Conservation (phyloP, 2,797 vertebrate genomes). For the Oryzias dopingdopingensis region DNA sequence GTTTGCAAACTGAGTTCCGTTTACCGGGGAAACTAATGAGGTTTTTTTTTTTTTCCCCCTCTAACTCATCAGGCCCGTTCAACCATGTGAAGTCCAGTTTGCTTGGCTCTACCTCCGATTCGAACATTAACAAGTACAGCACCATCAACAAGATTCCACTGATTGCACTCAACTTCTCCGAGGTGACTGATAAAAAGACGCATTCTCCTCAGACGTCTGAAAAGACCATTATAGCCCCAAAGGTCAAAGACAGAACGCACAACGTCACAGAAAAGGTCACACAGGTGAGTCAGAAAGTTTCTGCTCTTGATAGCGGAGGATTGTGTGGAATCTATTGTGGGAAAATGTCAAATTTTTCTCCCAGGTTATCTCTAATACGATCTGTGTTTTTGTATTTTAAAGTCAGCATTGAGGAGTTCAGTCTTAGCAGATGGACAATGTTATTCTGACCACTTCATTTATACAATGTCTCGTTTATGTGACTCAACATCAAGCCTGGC, state of each 20-base stretch:
- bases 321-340: neutral
- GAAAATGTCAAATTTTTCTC: neutral
- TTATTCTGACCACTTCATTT: too few relatives aligned
- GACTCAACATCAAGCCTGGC: too few relatives aligned
- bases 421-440: too few relatives aligned
- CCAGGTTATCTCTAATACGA: slow-evolving; percentile 1
- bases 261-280: slow-evolving; percentile 99
- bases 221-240: slow-evolving; percentile 95
- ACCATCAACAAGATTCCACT: slow-evolving; percentile 98
- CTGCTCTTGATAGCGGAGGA: neutral
- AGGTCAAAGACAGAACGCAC: slow-evolving; percentile 98
- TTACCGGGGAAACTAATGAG: slow-evolving; percentile 6
- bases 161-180: slow-evolving; percentile 95
- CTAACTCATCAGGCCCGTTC: slow-evolving; percentile 83
- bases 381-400: slow-evolving; percentile 8
- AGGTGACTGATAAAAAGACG: slow-evolving; percentile 90
- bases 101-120: slow-evolving; percentile 96
- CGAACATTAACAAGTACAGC: slow-evolving; percentile 99
- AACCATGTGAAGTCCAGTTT: slow-evolving; percentile 97
- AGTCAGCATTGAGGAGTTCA: neutral
- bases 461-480: too few relatives aligned
- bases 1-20: neutral
- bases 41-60: slow-evolving; percentile 3
- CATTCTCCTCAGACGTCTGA: slow-evolving; percentile 94
- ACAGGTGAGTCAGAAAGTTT: slow-evolving; percentile 81